phyloP scores from a whole-genome alignment of 1,140 invertebrate species.

The Atta cephalotes region DNA sequence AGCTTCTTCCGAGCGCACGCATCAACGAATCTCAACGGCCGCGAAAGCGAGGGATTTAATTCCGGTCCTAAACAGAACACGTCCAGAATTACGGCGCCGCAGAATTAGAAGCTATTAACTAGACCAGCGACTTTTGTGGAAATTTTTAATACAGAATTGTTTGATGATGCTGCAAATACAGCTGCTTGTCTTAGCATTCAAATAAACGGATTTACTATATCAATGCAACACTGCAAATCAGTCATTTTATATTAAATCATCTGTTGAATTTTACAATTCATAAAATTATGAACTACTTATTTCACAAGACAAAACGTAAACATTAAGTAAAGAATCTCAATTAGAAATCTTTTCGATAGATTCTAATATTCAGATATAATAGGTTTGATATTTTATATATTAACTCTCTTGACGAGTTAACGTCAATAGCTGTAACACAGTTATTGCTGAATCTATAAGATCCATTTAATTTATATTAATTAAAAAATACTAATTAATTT shows the following conservation, averaged over 20 bases:
- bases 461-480: too few species aligned
- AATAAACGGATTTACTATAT: background rate
- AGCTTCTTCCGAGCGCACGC: conserved; percentile 18
- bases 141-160: background rate
- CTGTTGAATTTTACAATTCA: background rate
- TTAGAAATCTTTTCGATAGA: too few species aligned
- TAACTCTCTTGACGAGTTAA: too few species aligned
- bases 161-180: conserved; percentile 2
- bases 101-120: conserved; percentile 1
- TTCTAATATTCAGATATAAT: too few species aligned
- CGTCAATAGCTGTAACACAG: too few species aligned
- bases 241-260: background rate
- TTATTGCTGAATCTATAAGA: too few species aligned
- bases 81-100: background rate
- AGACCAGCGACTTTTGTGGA: background rate
- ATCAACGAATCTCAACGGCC: conserved; percentile 30
- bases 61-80: background rate
- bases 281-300: background rate
- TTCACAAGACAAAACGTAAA: background rate
- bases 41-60: conserved; percentile 30
- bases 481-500: too few species aligned
- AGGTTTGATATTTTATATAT: too few species aligned
- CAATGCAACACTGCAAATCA: background rate
- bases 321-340: background rate
- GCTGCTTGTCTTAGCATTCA: background rate